These are phyloP conservation scores for Lagopus leucura DNA, from an alignment of 2,113 vertebrate genomes.

Conservation along the genomic window DNA sequence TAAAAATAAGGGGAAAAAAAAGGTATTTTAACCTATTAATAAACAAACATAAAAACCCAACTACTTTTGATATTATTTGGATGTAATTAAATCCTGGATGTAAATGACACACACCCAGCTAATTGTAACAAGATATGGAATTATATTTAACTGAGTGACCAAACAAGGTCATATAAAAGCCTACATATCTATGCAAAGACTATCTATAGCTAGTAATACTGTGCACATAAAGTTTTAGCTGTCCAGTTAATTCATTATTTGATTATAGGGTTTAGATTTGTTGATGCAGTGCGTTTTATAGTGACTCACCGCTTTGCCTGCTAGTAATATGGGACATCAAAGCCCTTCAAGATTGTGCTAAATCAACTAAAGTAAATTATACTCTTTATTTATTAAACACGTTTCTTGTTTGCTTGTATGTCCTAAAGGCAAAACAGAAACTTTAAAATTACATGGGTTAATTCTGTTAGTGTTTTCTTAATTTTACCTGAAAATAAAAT, in stretches of 20 bases:
- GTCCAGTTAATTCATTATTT: neutral
- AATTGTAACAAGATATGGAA: neutral
- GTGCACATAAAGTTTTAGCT: neutral
- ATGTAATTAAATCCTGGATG: neutral
- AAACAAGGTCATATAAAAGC: neutral
- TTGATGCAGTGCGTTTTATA: neutral
- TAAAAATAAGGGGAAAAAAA: constrained; percentile 20
- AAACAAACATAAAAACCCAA: neutral
- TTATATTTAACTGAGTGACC: neutral
- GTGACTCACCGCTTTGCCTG: neutral
- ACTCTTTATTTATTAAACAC: constrained; percentile 1
- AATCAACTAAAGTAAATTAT: constrained; percentile 15
- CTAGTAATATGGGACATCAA: neutral
- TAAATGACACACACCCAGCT: neutral
- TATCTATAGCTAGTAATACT: neutral
- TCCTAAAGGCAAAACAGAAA: neutral
- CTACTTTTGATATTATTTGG: constrained; percentile 16
- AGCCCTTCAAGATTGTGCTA: constrained; percentile 12
- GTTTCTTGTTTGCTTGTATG: neutral
- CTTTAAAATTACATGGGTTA: neutral
- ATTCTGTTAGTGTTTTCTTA: neutral
- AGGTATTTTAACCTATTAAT: neutral
- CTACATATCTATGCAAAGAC: neutral
- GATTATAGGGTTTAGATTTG: neutral
- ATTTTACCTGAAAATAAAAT: neutral